These are phyloP conservation scores for Pterostichus niger DNA, from an alignment of 2,888 invertebrate species.

Conservation along the genomic window DNA sequence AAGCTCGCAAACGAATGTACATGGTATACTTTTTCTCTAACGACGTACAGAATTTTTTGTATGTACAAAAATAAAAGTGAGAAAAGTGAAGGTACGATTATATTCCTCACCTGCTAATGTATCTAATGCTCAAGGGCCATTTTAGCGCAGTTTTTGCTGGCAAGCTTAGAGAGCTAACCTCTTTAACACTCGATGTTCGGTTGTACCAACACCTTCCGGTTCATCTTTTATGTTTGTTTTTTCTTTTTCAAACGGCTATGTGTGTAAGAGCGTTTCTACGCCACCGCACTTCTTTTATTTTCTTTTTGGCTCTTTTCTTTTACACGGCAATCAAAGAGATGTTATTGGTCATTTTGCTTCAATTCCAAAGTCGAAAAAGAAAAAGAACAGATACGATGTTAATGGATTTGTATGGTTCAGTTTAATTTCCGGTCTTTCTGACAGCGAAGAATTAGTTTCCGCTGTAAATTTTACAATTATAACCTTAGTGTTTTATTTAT, in stretches of 20 bases:
- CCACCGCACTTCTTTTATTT: conserved; percentile 25
- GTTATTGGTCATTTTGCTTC: conserved; percentile 53
- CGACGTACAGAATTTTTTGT: no score
- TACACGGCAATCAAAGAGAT: conserved; percentile 49
- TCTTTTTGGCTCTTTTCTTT: conserved; percentile 38
- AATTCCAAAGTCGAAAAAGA: conserved; percentile 33
- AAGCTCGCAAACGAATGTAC: no score
- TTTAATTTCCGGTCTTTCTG: conserved; percentile 51
- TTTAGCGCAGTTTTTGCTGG: background rate
- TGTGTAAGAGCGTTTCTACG: conserved; percentile 7
- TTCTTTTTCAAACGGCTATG: background rate
- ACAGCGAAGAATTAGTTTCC: conserved; percentile 31
- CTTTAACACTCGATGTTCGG: conserved; percentile 24
- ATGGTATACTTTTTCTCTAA: no score
- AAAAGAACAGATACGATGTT: conserved; percentile 30
- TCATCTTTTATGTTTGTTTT: conserved; percentile 16
- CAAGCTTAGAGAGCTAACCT: background rate
- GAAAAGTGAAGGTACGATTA: background rate
- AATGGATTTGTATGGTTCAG: conserved; percentile 48
- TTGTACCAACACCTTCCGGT: background rate
- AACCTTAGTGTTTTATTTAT: background rate
- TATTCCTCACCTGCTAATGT: no score
- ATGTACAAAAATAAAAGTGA: no score
- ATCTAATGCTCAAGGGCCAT: background rate
- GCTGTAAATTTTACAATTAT: conserved; percentile 41